A percentile compares a stretch with the other conserved stretches of the same genome.
Evolutionary conservation across 2,888 invertebrate genomes (phyloP).

Genomic region (Eulithis testata): DNA sequence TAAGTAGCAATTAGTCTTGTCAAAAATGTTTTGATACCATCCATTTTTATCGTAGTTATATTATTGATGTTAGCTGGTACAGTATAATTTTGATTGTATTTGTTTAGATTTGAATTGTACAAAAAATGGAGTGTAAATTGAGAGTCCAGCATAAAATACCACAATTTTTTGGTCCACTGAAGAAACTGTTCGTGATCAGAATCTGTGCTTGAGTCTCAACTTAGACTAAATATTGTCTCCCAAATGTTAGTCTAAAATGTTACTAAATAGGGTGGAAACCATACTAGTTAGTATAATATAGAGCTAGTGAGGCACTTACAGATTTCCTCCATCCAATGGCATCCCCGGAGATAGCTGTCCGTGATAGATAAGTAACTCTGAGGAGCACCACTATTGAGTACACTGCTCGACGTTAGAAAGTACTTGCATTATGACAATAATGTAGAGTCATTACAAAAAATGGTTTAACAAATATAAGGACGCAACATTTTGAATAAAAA

Average conservation of each 20-base stretch:
- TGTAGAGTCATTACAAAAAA: too few species aligned
- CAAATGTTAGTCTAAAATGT: neutral
- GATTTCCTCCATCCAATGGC: slow-evolving; percentile 17
- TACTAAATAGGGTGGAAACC: neutral
- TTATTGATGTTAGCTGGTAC: too few species aligned
- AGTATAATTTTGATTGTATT: too few species aligned
- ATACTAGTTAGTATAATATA: neutral
- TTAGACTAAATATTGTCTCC: neutral
- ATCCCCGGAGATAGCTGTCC: slow-evolving; percentile 40
- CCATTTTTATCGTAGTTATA: too few species aligned
- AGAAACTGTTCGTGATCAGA: neutral
- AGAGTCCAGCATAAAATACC: too few species aligned
- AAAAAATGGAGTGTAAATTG: neutral
- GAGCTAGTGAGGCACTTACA: slow-evolving; percentile 4
- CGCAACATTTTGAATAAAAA: too few species aligned
- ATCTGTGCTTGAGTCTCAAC: neutral
- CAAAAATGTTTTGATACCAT: too few species aligned
- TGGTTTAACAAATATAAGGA: too few species aligned
- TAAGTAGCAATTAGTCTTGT: too few species aligned
- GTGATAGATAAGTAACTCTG: slow-evolving; percentile 51
- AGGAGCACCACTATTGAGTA: slow-evolving; percentile 35
- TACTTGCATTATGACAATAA: neutral
- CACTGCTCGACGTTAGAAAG: slow-evolving; percentile 28
- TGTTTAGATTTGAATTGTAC: too few species aligned
- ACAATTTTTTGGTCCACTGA: neutral